Conservation (phyloP, 1,140 invertebrate species). For the Tribolium castaneum region DNA sequence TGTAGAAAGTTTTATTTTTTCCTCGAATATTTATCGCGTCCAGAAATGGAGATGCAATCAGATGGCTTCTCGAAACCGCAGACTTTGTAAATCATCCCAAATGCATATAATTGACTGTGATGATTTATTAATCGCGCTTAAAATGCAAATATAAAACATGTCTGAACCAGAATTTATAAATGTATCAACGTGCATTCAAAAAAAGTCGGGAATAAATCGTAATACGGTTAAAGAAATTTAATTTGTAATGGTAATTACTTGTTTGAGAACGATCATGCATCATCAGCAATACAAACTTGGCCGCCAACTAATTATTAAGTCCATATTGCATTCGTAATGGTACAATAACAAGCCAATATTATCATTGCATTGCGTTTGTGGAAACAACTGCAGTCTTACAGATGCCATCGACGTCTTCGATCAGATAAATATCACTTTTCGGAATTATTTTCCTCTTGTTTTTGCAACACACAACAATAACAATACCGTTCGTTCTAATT, state of each 20-base stretch:
- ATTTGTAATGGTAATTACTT: conserved; percentile 53
- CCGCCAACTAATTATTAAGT: conserved; percentile 52
- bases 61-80: neutral
- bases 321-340: conserved; percentile 54
- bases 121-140: conserved; percentile 30
- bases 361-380: conserved; percentile 50
- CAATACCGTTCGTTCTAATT: conserved; percentile 5
- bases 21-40: conserved; percentile 1
- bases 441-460: neutral
- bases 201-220: conserved; percentile 35
- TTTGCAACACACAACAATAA: conserved; percentile 10
- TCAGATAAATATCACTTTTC: conserved; percentile 44
- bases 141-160: conserved; percentile 21
- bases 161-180: conserved; percentile 35
- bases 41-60: conserved; percentile 1
- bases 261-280: conserved; percentile 49
- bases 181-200: conserved; percentile 13
- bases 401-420: conserved; percentile 39
- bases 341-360: conserved; percentile 54
- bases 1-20: conserved; percentile 43
- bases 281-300: conserved; percentile 48
- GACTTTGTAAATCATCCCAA: conserved; percentile 5
- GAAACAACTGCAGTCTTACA: conserved; percentile 35
- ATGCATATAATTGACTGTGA: conserved; percentile 33
- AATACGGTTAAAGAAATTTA: conserved; percentile 43